Evolutionary conservation across 2,888 invertebrate genomes (phyloP), one percentile per base, ranked within the genome.

Genomic region (Scelioninae gen. 1): DNA sequence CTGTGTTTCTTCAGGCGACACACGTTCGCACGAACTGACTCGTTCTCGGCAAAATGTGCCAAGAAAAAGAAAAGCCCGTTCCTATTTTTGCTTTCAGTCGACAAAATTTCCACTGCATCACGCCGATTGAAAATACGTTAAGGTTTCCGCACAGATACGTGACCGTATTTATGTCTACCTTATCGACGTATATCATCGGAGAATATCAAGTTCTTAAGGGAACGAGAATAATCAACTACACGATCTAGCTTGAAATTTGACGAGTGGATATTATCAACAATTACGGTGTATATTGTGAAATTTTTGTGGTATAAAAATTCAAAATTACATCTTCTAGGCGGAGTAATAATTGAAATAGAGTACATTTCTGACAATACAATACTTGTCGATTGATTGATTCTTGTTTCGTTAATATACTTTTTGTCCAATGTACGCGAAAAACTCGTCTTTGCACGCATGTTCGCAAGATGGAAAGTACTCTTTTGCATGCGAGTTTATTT

Each of bases 1-100:
- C 79, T 76, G 84, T 89, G 86, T 90, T 91, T 89, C 88, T 88
- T 86, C 77, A 90, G 87, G 88, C 75, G 81, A 81, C 75, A 75
- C 82, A 76, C 82, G 82, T 82, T 82, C 69, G 32, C 49, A 43
- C 53, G 56, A 29, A 58, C 66, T 79, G 72, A 72, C 79, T 72
- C 60, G 51, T 34, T 47, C 63, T 60, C 32, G 53, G 47, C 13
- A 47, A 76, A 71, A 65, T 71, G 71, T 81, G 76, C 81, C 71
- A 81, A 81, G 76, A 81, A 76, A 80, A 82, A 77, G 66, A 53
- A 45, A 71, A 58, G 56, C 51, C 45, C 23, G 38, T 55, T 55
- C 49, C 43, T 60, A 65, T 65, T 77, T 82, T 82, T 53, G 66
- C 72, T 72, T 76, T 76, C 47, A 60, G 60, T 66, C 65, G 47